Evolutionary conservation across 2,113 vertebrate species (phyloP), one percentile per base, ranked within the genome.

Genomic region (Porphyrio hochstetteri): DNA sequence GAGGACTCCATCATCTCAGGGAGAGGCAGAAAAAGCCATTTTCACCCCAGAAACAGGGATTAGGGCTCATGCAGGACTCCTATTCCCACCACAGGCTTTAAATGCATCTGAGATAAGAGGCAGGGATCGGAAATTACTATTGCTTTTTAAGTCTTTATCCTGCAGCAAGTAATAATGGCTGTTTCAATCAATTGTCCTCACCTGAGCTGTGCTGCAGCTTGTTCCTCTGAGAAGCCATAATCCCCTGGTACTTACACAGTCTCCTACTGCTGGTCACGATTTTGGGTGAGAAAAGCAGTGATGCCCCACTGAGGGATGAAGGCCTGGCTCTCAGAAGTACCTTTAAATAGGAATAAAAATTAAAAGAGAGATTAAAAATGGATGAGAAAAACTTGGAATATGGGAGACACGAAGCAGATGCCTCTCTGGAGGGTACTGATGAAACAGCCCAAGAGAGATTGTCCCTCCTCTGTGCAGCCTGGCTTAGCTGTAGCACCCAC

Each of bases 181-280:
- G 48, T 19, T 48, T 31, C 38, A 16, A 89, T 89, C 93, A 71
- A 95, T 92, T 87, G 93, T 95, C 89, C 89, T 69, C 77, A 14
- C 33, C 70, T 3, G 0, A 89, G 95, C 59, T 36, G 33, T 28
- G 72, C 88, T 65, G 89, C 48, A 46, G 74, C 38, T 56, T 9
- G 27, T 27, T 75, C 70, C 64, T 57, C 29, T 1, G 0, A 1
- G 19, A 75, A 82, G 65, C 35, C 8, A 3, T 29, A 72, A 87
- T 93, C 78, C 93, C 44, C 61, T 1, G 38, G 70, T 42, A 36
- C 6, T 84, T 40, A 13, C 5, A 3, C 17, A 20, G 52, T 61
- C 88, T 88, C 86, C 77, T 50, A 7, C 74, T 56, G 74, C 57
- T 78, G 69, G 53, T 85, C 89, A 82, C 2, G 27, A 91, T 69